Evolutionary conservation across 2,888 invertebrate genomes (phyloP).

Genomic region (Phlogophora meticulosa): DNA sequence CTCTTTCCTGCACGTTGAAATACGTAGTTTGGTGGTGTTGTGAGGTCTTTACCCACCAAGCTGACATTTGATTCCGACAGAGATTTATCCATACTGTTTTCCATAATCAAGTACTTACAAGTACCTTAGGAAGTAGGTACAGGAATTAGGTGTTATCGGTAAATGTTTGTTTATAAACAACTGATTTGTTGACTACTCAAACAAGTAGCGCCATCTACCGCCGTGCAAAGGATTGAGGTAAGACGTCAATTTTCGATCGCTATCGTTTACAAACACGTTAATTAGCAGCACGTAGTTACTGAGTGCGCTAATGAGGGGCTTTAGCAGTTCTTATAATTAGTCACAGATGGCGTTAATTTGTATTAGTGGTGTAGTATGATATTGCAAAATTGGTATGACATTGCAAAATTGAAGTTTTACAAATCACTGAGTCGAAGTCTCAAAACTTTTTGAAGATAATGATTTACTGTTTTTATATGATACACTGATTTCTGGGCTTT

Average conservation of each 20-base stretch:
- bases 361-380: too few relatives aligned
- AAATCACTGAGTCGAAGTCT: conserved; percentile 1
- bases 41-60: not conserved
- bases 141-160: too few relatives aligned
- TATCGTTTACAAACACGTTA: too few relatives aligned
- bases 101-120: not conserved
- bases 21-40: not conserved
- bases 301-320: not conserved
- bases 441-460: not conserved
- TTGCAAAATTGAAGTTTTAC: not conserved
- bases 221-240: too few relatives aligned
- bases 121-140: too few relatives aligned
- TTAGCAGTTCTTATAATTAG: not conserved
- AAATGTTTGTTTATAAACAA: too few relatives aligned
- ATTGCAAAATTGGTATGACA: too few relatives aligned
- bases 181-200: too few relatives aligned
- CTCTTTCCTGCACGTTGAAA: too few relatives aligned
- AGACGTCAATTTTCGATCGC: too few relatives aligned
- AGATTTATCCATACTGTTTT: not conserved
- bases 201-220: too few relatives aligned
- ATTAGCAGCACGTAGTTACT: not conserved
- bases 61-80: not conserved
- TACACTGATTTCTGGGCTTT: not conserved
- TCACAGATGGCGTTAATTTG: conserved; percentile 4
- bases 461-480: not conserved